Base-by-base conservation (phyloP, 2,888 invertebrate species). In the Autographa gamma region DNA sequence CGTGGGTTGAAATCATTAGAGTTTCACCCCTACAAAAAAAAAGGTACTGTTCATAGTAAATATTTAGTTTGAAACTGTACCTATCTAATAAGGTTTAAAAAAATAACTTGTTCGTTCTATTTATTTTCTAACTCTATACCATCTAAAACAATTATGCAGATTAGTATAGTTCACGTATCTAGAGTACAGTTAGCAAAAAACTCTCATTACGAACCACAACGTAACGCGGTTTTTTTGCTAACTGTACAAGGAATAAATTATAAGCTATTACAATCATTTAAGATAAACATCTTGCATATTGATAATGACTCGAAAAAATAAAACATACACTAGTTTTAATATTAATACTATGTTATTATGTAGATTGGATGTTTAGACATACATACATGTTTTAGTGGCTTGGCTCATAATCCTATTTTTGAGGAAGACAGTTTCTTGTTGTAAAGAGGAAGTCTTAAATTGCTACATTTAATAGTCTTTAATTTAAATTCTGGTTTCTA, bases 221-320 rank as follows among this genome's bases (percentile, higher is more conserved):
- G 73, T 78, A 81, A 82, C 77, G 79, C 77, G 83, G 77, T 73
- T 86, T 92, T 93, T 93, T 90, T 91, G 85, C 82, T 82, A 80
- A 86, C 88, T 85, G 81, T 89, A 86, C 89, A 83, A 79, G 85
- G 90, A 89, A 93, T 92, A 91, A 88, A 93, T 93, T 93, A 93
- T 86, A 85, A 88, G 85, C 91, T 87, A 93, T 94, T 93, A 94
- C 92, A 89, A 91, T 89, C 92, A 91, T 93, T 93, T 94, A 92
- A 90, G 93, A 94, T 93, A 90, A 87, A 72, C 78, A 93, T 94
- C 93, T 89, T 80, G 88, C 79, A 88, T 91, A 89, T 89, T 90
- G 88, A 91, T 91, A 89, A 87, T 83, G 81, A 67, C 71, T 79
- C 78, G 16, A 89, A 90, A 89, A 90, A 89, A 84, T 73, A 19